A percentile compares a stretch with the other conserved stretches of the same genome.
phyloP scores from a whole-genome alignment of 2,113 vertebrate genomes.

The Spilogale gracilis region DNA sequence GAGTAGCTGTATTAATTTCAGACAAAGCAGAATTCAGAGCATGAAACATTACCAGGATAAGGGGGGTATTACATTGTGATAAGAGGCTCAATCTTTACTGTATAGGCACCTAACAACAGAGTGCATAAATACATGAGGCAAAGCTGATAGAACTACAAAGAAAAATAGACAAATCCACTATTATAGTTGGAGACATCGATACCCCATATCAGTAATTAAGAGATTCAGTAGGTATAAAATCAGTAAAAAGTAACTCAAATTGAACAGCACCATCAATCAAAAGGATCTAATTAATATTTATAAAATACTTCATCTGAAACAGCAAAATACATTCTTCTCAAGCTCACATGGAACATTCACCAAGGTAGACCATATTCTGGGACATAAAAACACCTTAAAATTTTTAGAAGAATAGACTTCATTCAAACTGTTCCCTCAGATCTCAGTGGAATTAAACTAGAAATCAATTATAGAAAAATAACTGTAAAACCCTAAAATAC shows the following conservation, averaged over 20 bases:
- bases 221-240: background rate
- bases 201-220: background rate
- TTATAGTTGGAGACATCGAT: background rate
- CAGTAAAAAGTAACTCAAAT: background rate
- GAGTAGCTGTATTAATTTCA: background rate
- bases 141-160: background rate
- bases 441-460: background rate
- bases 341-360: background rate
- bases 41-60: background rate
- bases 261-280: background rate
- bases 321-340: background rate
- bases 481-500: background rate
- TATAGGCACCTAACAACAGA: background rate
- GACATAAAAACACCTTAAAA: background rate
- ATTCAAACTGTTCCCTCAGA: background rate
- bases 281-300: background rate
- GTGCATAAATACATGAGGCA: background rate
- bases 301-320: background rate
- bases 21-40: background rate
- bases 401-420: background rate
- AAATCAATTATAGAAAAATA: background rate
- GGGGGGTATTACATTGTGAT: background rate
- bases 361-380: background rate
- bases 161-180: background rate
- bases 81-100: background rate